Conservation (phyloP, 2,797 vertebrate species). For the Danio choprae region DNA sequence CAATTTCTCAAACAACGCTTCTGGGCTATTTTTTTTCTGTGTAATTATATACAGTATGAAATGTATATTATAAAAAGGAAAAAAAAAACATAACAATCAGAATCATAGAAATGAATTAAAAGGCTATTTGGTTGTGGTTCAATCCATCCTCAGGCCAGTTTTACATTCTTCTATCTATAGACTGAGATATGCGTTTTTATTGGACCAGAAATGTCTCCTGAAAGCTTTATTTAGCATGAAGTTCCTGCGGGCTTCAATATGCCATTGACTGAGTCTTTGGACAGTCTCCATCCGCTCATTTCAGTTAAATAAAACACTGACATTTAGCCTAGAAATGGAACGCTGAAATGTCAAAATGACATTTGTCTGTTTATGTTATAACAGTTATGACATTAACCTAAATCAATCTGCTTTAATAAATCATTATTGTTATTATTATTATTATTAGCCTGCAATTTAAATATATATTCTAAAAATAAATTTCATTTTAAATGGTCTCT, state of each 20-base stretch:
- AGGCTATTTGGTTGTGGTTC: neutral
- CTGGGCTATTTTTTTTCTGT: too few relatives aligned
- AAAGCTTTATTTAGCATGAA: neutral
- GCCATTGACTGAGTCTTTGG: neutral
- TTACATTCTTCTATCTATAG: neutral
- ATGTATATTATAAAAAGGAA: too few relatives aligned
- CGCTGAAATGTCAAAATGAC: constrained; percentile 5
- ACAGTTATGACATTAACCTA: neutral
- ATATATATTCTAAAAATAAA: too few relatives aligned
- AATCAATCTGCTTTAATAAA: constrained; percentile 5
- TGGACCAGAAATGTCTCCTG: neutral
- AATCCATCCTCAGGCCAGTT: neutral
- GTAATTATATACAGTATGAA: too few relatives aligned
- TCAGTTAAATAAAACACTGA: neutral
- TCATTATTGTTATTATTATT: too few relatives aligned
- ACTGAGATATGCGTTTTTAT: neutral
- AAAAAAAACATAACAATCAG: neutral
- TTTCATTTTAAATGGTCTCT: neutral
- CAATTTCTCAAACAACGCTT: too few relatives aligned
- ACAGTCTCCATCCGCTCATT: neutral
- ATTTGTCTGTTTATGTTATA: constrained; percentile 6
- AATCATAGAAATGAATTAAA: neutral
- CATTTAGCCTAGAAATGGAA: constrained; percentile 3
- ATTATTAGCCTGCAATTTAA: neutral
- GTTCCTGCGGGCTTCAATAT: neutral